Evolutionary conservation across 2,113 vertebrate species (phyloP).

Genomic region (Bos indicus): DNA sequence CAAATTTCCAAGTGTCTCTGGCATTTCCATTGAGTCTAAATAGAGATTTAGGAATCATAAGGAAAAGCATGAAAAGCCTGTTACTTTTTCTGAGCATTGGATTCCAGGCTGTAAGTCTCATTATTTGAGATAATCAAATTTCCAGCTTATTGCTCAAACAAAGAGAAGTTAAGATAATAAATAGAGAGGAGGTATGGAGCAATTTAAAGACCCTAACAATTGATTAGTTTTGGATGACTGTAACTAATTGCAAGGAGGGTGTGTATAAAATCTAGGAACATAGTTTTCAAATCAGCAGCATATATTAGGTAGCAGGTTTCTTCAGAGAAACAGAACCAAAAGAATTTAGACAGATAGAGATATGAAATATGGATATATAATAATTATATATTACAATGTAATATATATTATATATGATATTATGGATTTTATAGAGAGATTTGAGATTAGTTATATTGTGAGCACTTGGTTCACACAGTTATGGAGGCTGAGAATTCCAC

Average conservation of each 20-base stretch:
- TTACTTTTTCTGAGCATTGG: not conserved
- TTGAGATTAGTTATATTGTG: not conserved
- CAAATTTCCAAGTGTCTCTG: not conserved
- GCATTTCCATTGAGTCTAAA: conserved; percentile 11
- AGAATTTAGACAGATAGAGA: not conserved
- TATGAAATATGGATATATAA: not conserved
- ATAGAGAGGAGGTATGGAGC: not conserved
- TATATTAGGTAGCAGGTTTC: not conserved
- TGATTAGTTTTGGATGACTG: not conserved
- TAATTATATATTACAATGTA: not conserved
- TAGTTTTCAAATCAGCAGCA: not conserved
- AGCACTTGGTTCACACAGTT: not conserved
- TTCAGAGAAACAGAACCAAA: not conserved
- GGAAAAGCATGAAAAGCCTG: conserved; percentile 12
- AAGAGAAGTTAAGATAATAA: conserved; percentile 45
- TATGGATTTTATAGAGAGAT: not conserved
- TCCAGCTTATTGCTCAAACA: conserved; percentile 39
- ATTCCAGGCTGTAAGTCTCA: conserved; percentile 36
- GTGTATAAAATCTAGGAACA: conserved; percentile 3
- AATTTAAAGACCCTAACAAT: conserved; percentile 24
- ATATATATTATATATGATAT: not conserved
- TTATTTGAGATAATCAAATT: conserved; percentile 50
- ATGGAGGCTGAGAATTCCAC: not conserved
- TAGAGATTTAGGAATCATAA: not conserved
- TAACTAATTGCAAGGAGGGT: not conserved